phyloP scores from a whole-genome alignment of 2,888 invertebrate species.

The Xestia c-nigrum region DNA sequence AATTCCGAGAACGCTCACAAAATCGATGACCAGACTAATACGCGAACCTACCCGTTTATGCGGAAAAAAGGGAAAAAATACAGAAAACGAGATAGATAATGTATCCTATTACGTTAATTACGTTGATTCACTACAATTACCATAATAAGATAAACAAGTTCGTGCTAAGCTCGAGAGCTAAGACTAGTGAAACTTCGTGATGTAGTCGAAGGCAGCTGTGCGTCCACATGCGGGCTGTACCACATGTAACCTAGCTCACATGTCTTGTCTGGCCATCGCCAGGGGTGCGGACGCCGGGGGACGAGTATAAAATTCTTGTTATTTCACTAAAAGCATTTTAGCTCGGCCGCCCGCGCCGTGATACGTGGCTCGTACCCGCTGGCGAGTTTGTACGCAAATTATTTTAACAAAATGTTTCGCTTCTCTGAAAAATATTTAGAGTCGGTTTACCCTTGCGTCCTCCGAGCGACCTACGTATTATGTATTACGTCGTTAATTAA shows the following conservation, averaged over 20 bases:
- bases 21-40: constrained; percentile 43
- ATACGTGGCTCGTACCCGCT: constrained; percentile 60
- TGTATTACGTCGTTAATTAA: constrained; percentile 38
- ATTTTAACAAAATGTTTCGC: constrained; percentile 64
- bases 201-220: constrained; percentile 9
- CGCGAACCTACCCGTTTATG: constrained; percentile 16
- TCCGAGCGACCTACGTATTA: constrained; percentile 38
- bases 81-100: constrained; percentile 38
- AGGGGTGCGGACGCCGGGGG: constrained; percentile 35
- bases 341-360: constrained; percentile 57
- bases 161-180: constrained; percentile 4
- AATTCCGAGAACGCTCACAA: constrained; percentile 47
- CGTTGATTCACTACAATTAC: constrained; percentile 41
- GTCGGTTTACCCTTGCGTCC: constrained; percentile 36
- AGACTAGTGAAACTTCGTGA: constrained; percentile 25
- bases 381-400: constrained; percentile 66
- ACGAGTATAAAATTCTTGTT: constrained; percentile 72
- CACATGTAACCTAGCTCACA: constrained; percentile 42
- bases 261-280: constrained; percentile 45
- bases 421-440: constrained; percentile 57
- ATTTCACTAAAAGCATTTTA: constrained; percentile 78
- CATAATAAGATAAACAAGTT: constrained; percentile 44
- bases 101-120: constrained; percentile 42
- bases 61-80: constrained; percentile 26
- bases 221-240: constrained; percentile 24